Conservation (phyloP, 2,797 vertebrate genomes). For the Neosilurus hyrtlii region DNA sequence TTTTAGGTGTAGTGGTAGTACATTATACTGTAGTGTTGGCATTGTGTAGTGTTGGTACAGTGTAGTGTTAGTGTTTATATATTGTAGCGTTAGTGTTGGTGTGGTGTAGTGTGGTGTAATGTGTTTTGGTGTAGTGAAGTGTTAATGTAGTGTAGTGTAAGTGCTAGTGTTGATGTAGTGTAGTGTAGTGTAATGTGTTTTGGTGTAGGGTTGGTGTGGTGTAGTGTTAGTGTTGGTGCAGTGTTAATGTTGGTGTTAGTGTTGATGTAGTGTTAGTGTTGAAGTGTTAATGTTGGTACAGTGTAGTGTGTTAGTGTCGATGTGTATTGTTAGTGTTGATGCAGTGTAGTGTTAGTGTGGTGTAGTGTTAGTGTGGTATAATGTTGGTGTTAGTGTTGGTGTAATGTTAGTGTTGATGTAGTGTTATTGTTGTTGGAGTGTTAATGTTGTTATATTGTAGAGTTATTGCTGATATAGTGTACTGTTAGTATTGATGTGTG, state of each 20-base stretch:
- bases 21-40: no score
- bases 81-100: neutral
- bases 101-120: no score
- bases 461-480: no score
- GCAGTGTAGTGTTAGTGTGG: neutral
- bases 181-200: no score
- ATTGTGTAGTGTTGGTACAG: no score
- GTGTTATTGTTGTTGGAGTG: neutral
- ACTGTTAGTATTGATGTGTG: no score
- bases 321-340: neutral
- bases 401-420: neutral
- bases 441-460: neutral
- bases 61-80: neutral
- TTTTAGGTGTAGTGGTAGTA: no score
- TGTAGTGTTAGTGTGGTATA: neutral
- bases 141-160: neutral
- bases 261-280: constrained; percentile 16
- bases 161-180: neutral
- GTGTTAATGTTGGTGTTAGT: neutral
- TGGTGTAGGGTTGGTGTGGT: no score
- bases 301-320: no score
- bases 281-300: constrained; percentile 41
- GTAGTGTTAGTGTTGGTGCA: neutral
- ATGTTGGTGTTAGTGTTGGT: no score
- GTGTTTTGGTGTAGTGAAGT: neutral